Conservation (phyloP, 2,113 vertebrate genomes). For the Chascanopsetta lugubris region DNA sequence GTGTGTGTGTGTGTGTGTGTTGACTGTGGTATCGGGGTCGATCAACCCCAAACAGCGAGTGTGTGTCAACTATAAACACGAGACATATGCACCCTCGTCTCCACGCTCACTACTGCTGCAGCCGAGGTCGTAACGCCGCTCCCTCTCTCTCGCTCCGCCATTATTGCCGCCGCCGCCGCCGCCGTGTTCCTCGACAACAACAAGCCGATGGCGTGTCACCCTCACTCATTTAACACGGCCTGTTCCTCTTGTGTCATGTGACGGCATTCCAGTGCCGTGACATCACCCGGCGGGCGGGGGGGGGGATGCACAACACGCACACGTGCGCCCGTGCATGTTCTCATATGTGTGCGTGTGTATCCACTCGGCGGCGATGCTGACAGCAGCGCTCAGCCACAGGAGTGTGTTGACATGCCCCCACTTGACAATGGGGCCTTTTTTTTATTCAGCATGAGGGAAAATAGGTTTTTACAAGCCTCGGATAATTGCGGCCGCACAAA, state of each 20-base stretch:
- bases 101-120: constrained; percentile 13
- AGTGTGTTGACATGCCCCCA: constrained; percentile 71
- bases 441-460: constrained; percentile 56
- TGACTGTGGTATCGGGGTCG: constrained; percentile 62
- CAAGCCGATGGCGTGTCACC: constrained; percentile 19
- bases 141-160: constrained; percentile 4
- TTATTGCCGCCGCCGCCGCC: background rate
- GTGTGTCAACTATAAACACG: constrained; percentile 73
- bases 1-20: no score
- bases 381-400: constrained; percentile 44
- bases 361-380: constrained; percentile 49
- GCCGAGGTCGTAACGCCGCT: background rate
- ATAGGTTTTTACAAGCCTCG: constrained; percentile 54
- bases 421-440: constrained; percentile 69
- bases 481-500: constrained; percentile 54
- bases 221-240: constrained; percentile 24
- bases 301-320: no score
- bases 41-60: constrained; percentile 67
- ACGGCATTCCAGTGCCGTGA: constrained; percentile 71
- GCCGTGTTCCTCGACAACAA: constrained; percentile 19
- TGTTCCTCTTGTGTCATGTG: constrained; percentile 38
- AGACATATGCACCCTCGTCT: constrained; percentile 38
- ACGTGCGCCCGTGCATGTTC: constrained; percentile 34
- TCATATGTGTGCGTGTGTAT: constrained; percentile 8
- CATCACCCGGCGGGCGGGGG: constrained; percentile 61